A percentile compares a stretch with the other conserved stretches of the same genome.
These are phyloP conservation scores for Cottoperca gobio DNA, from an alignment of 2,797 vertebrate species.

Conservation along the genomic window DNA sequence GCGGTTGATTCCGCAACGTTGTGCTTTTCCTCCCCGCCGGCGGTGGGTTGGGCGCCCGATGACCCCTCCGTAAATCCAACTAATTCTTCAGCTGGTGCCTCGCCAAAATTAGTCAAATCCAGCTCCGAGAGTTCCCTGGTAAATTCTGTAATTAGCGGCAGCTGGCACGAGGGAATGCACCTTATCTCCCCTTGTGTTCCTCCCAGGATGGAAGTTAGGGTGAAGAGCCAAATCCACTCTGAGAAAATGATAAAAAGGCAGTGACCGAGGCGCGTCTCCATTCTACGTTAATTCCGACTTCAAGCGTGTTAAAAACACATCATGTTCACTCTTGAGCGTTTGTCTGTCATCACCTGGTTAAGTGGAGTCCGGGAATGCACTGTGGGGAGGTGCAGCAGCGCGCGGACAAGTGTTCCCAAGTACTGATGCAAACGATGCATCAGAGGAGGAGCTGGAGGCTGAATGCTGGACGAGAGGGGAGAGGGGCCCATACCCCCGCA, in stretches of 20 bases:
- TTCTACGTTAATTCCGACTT: conserved; percentile 66
- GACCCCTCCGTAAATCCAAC: conserved; percentile 60
- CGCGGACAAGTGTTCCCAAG: conserved; percentile 78
- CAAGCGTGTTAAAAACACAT: conserved; percentile 52
- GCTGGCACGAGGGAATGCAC: conserved; percentile 84
- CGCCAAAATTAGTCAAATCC: conserved; percentile 62
- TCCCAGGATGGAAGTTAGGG: conserved; percentile 80
- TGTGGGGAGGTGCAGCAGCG: conserved; percentile 73
- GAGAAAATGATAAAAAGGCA: conserved; percentile 63
- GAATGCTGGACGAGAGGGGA: conserved; percentile 66
- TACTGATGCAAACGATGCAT: conserved; percentile 82
- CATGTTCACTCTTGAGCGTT: conserved; percentile 44
- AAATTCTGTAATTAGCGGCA: conserved; percentile 48
- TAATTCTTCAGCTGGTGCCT: conserved; percentile 53
- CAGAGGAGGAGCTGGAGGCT: conserved; percentile 84
- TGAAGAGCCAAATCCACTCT: conserved; percentile 77
- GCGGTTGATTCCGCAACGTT: conserved; percentile 47
- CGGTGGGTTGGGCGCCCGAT: conserved; percentile 10
- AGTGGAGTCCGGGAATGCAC: conserved; percentile 68
- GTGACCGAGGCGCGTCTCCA: conserved; percentile 76
- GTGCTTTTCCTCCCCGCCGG: conserved; percentile 27
- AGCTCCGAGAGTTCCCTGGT: conserved; percentile 53
- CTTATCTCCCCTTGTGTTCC: conserved; percentile 84
- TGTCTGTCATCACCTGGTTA: conserved; percentile 69
- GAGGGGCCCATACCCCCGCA: conserved; percentile 62